Evolutionary conservation across 1,140 invertebrate genomes (phyloP).

Genomic region (Ips typographus): DNA sequence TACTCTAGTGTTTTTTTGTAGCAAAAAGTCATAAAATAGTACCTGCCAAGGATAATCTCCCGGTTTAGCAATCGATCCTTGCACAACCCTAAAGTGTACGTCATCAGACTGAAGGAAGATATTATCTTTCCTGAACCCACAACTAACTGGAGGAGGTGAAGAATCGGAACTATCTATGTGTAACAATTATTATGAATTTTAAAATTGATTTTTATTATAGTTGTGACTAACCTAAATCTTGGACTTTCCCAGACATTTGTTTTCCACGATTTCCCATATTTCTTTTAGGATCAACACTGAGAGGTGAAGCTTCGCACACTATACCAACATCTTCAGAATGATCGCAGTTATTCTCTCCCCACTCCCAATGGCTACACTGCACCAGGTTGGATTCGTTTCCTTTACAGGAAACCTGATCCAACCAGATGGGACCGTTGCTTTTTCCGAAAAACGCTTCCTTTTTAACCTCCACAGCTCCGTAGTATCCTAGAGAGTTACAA

Average conservation of each 20-base stretch:
- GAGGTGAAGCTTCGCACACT: constrained; percentile 53
- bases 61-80: constrained; percentile 58
- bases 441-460: constrained; percentile 56
- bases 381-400: constrained; percentile 68
- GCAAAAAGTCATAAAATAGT: constrained; percentile 33
- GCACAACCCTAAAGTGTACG: constrained; percentile 57
- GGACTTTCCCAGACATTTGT: neutral
- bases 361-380: constrained; percentile 65
- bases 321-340: constrained; percentile 77
- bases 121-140: constrained; percentile 56
- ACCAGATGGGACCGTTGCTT: constrained; percentile 69
- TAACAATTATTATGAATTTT: neutral
- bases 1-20: neutral
- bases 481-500: constrained; percentile 64
- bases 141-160: constrained; percentile 41
- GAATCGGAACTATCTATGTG: constrained; percentile 1
- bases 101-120: constrained; percentile 52
- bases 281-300: constrained; percentile 19
- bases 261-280: neutral
- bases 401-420: constrained; percentile 69
- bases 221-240: constrained; percentile 11
- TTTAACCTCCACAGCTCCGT: constrained; percentile 57
- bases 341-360: constrained; percentile 72
- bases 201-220: no score
- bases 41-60: constrained; percentile 82